These are phyloP conservation scores for Pluvianellus socialis DNA, from an alignment of 2,113 vertebrate species.

Conservation along the genomic window DNA sequence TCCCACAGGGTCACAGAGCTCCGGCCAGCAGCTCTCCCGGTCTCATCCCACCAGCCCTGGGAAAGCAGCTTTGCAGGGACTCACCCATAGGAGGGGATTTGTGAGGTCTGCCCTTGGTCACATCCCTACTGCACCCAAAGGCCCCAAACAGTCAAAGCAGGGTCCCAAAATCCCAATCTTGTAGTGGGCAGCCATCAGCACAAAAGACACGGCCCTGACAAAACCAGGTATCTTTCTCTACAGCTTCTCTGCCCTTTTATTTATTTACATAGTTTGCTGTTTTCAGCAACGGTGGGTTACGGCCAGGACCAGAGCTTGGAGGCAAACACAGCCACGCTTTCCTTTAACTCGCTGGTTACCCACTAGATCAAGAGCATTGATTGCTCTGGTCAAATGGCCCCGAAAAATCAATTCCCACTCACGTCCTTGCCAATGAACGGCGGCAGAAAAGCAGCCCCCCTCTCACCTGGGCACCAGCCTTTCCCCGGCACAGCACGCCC, in stretches of 20 bases:
- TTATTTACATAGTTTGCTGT: not conserved
- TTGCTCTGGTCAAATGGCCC: not conserved
- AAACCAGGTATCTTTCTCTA: no score
- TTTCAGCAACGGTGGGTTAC: not conserved
- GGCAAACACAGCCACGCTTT: rapidly evolving
- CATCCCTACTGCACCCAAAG: not conserved
- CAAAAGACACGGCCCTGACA: not conserved
- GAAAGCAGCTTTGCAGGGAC: not conserved
- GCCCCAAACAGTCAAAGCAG: not conserved
- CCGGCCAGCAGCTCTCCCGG: rapidly evolving
- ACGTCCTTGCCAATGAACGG: not conserved
- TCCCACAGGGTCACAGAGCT: not conserved
- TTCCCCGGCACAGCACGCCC: rapidly evolving
- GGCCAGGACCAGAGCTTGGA: not conserved
- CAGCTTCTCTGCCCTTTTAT: not conserved
- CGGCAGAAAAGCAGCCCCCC: not conserved
- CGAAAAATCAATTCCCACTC: not conserved
- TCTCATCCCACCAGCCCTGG: not conserved
- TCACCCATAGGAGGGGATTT: not conserved
- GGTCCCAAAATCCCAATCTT: not conserved
- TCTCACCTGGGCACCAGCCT: not conserved
- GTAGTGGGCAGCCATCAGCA: not conserved
- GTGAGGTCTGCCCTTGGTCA: not conserved
- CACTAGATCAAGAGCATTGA: not conserved
- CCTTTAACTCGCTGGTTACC: not conserved